Base-by-base conservation (phyloP, 2,888 invertebrate species). In the Busseola fusca region DNA sequence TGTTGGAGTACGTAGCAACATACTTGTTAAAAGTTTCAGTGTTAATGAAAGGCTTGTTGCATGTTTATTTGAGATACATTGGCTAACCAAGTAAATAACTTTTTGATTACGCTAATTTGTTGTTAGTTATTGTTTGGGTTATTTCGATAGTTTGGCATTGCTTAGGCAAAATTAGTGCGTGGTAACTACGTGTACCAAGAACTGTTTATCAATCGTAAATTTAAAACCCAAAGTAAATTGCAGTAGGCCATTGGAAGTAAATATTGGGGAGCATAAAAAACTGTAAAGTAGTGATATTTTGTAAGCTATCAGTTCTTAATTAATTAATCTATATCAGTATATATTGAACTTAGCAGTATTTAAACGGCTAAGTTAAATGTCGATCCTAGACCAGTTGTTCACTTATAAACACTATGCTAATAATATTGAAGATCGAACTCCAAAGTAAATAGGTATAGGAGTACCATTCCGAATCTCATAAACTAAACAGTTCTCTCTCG, bases 401-500 rank as follows among this genome's bases (percentile, higher is more conserved):
- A 63, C 14, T 66, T 5, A 14, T 42, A 18, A 62, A 0, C 14
- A 25, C 6, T 21, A 16, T 6, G 9, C 14, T 27, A 40, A 27
- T 3, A 37, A 16, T 59, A n/a, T 12, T 12, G 6, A 4, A 21
- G 4, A 18, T 60, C 1, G 0, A 42, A 60, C 14, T 27, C n/a
- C 3, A 30, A 42, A 58, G 21, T 64, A 37, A 54, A 30, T 42
- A 62, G 37, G 10, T 18, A 25, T 18, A 40, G 0, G 4, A 54
- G 21, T 34, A 40, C 48, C 50, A 57, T 34, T 68, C 34, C 27
- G 50, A 65, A 74, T 18, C 64, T 64, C 34, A 57, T 58, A 72
- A 76, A 76, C 64, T 65, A 82, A 82, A 72, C 76, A 79, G 74
- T 50, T 50, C n/a, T 50, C 10, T 48, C 45, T 21, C 9, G 45